Evolutionary conservation across 2,888 invertebrate species (phyloP), one percentile per base, ranked within the genome.

Genomic region (Hemistola chrysoprasaria): DNA sequence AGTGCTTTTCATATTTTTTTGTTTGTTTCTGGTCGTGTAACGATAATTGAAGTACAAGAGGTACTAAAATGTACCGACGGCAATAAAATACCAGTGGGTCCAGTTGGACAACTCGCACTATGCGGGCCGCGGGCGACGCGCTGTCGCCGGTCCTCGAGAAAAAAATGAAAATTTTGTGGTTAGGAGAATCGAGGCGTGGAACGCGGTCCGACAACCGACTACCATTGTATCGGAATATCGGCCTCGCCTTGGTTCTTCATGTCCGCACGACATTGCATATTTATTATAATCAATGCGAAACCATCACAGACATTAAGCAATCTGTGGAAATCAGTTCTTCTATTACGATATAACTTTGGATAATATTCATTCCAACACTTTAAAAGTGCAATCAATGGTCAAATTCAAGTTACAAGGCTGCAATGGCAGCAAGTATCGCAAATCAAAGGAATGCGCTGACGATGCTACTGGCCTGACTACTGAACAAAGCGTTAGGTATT

Each of bases 61-160:
- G 59, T 50, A 62, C 48, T 69, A 68, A 73, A 65, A 66, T 53
- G 52, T 56, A 53, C 50, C 52, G 63, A 65, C 59, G 49, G 63
- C 62, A 72, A 72, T 81, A 78, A 79, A 78, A 78, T 67, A 65
- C 64, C 60, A 60, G 59, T 47, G 59, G 56, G 59, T 61, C 65
- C 62, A 58, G 69, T 71, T 57, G 39, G 56, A 65, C 67, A 54
- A 66, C 47, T 56, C 46, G 53, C 53, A 56, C 64, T 57, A 84
- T 84, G 83, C 84, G 84, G 84, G 82, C 70, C 84, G 83, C 84
- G 84, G 84, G 82, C 70, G 50, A 52, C 52, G 63, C 50, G 63
- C 51, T 55, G 55, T 40, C 21, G 26, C 9, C 26, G 20, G 4
- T 7, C 22, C 22, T 27, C 47, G 44, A 54, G 61, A 71, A 73